phyloP scores from a whole-genome alignment of 2,797 vertebrate genomes.

The Neostethus bicornis region DNA sequence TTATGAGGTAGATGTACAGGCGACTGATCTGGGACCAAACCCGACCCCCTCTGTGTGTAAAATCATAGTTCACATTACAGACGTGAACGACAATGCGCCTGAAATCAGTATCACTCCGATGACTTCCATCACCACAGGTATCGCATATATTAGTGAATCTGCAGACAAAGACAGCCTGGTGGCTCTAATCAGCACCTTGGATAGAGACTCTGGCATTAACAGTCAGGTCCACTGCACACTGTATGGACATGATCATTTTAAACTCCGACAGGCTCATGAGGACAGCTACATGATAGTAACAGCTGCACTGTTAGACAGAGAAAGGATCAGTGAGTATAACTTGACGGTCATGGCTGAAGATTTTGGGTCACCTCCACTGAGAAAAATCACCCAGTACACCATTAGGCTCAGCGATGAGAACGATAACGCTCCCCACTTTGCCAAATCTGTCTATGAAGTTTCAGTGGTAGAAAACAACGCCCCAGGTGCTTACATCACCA shows the following conservation, averaged over 20 bases:
- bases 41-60: slow-evolving; percentile 87
- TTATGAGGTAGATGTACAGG: slow-evolving; percentile 92
- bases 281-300: slow-evolving; percentile 94
- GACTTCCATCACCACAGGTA: slow-evolving; percentile 74
- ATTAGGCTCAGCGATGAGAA: slow-evolving; percentile 91
- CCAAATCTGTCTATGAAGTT: slow-evolving; percentile 85
- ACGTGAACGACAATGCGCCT: slow-evolving; percentile 94
- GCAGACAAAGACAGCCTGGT: slow-evolving; percentile 90
- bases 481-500: slow-evolving; percentile 89
- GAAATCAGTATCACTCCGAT: slow-evolving; percentile 90
- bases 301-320: slow-evolving; percentile 83
- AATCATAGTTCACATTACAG: slow-evolving; percentile 87
- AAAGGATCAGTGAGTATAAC: slow-evolving; percentile 90
- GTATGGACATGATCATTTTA: slow-evolving; percentile 89
- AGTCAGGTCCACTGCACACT: slow-evolving; percentile 90
- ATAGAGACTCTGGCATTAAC: slow-evolving; percentile 88
- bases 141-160: slow-evolving; percentile 87
- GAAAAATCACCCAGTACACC: slow-evolving; percentile 85
- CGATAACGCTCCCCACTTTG: slow-evolving; percentile 89
- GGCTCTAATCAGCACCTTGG: slow-evolving; percentile 91
- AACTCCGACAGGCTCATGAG: slow-evolving; percentile 88
- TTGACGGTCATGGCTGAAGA: slow-evolving; percentile 92
- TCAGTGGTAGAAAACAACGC: slow-evolving; percentile 89
- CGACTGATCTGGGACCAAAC: slow-evolving; percentile 85
- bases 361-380: slow-evolving; percentile 86